Conservation (phyloP, 2,888 invertebrate species). For the Sminthurides aquaticus region DNA sequence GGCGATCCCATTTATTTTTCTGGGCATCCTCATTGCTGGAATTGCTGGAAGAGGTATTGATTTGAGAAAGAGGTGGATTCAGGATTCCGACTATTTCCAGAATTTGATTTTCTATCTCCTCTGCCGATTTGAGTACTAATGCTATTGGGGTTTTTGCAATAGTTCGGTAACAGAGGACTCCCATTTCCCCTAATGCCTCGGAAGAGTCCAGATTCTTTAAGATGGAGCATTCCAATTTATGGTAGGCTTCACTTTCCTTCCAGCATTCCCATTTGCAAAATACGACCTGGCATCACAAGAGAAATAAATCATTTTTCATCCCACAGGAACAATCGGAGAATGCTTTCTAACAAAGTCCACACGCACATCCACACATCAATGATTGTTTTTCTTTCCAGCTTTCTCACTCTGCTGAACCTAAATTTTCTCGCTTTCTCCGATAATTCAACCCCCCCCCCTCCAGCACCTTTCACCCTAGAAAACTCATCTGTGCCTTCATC, state of each 20-base stretch:
- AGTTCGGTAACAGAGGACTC: conserved; percentile 43
- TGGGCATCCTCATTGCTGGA: not conserved
- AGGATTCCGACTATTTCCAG: not conserved
- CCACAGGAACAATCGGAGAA: not conserved
- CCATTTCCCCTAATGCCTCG: conserved; percentile 43
- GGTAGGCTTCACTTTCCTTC: conserved; percentile 46
- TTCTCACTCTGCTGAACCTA: too few relatives aligned
- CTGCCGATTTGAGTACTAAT: not conserved
- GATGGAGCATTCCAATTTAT: conserved; percentile 48
- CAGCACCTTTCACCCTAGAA: too few relatives aligned
- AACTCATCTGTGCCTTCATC: too few relatives aligned
- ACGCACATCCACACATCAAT: not conserved
- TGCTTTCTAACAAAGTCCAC: too few relatives aligned
- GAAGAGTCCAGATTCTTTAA: conserved; percentile 39
- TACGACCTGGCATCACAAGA: conserved; percentile 45
- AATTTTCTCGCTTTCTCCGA: too few relatives aligned
- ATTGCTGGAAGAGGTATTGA: not conserved
- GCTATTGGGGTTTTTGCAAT: conserved; percentile 27
- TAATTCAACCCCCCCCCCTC: too few relatives aligned
- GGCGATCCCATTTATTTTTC: conserved; percentile 3
- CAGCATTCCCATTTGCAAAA: conserved; percentile 48
- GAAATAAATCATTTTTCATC: conserved; percentile 20
- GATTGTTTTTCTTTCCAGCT: not conserved
- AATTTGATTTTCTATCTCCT: not conserved
- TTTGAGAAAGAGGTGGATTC: not conserved